These are phyloP conservation scores for Drosophila sordidula DNA, from an alignment of 2,888 invertebrate genomes.

Conservation along the genomic window DNA sequence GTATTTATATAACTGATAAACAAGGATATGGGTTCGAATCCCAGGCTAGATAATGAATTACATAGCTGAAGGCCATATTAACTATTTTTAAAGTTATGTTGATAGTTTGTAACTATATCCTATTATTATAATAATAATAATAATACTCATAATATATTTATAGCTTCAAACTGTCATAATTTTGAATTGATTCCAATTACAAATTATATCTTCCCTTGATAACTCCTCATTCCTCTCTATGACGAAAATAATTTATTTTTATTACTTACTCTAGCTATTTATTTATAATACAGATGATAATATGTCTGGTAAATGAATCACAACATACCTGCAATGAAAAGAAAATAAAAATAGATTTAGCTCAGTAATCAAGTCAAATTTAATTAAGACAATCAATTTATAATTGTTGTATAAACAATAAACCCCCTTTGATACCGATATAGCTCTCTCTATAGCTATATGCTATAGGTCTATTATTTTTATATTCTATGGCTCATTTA, in stretches of 20 bases:
- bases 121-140: not conserved
- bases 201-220: not conserved
- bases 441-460: not conserved
- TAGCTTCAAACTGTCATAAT: no score
- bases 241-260: not conserved
- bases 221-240: not conserved
- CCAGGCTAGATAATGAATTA: no score
- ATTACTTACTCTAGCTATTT: constrained; percentile 30
- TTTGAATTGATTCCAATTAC: not conserved
- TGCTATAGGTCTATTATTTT: constrained; percentile 15
- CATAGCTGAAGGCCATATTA: no score
- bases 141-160: no score
- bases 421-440: constrained; percentile 10
- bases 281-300: constrained; percentile 1
- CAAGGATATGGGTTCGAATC: no score
- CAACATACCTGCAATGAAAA: constrained; percentile 69
- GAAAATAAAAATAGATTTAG: constrained; percentile 20
- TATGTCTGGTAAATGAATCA: constrained; percentile 21
- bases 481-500: constrained; percentile 32
- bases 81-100: no score
- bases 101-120: not conserved
- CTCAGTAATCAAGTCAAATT: constrained; percentile 2
- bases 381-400: constrained; percentile 22
- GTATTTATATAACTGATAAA: no score
- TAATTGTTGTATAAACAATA: constrained; percentile 9